Percentiles rank a stretch among this genome's conserved stretches.
Evolutionary conservation across 2,113 vertebrate genomes (phyloP).

Genomic region (Larimichthys crocea): DNA sequence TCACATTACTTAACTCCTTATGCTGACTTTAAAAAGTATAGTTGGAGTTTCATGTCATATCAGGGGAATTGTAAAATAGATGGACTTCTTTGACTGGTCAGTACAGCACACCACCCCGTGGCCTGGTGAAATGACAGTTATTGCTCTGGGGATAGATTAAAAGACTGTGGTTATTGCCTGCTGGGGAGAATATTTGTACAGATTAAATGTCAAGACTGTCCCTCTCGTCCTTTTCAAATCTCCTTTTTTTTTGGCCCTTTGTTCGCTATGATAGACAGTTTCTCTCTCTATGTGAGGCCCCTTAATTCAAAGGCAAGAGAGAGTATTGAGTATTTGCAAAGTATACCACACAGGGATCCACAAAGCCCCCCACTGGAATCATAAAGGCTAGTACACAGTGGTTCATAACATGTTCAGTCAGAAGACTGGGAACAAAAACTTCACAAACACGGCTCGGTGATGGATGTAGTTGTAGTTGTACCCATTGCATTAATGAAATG

Average conservation of each 20-base stretch:
- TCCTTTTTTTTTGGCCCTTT: slow-evolving; percentile 80
- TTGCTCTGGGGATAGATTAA: slow-evolving; percentile 64
- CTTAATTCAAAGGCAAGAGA: slow-evolving; percentile 72
- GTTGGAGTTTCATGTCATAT: slow-evolving; percentile 32
- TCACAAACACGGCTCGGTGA: slow-evolving; percentile 59
- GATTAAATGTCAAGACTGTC: slow-evolving; percentile 81
- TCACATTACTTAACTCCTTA: not conserved
- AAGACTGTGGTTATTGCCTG: slow-evolving; percentile 71
- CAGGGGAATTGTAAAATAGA: slow-evolving; percentile 25
- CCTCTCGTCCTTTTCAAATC: slow-evolving; percentile 78
- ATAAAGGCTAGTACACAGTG: slow-evolving; percentile 66
- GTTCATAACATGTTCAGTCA: slow-evolving; percentile 68
- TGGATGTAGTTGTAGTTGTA: slow-evolving; percentile 64
- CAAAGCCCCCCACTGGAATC: slow-evolving; percentile 66
- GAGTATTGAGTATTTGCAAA: slow-evolving; percentile 77
- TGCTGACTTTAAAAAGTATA: not conserved
- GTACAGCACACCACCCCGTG: slow-evolving; percentile 39
- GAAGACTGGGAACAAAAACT: slow-evolving; percentile 59
- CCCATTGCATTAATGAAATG: slow-evolving; percentile 44
- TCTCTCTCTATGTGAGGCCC: slow-evolving; percentile 82
- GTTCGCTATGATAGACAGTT: slow-evolving; percentile 84
- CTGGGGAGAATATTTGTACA: slow-evolving; percentile 80
- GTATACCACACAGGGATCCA: slow-evolving; percentile 78
- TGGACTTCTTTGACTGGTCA: slow-evolving; percentile 33
- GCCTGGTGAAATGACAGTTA: slow-evolving; percentile 67